Conservation (phyloP, 92 coral and sea anemone genomes). For the Chrysogorgia sp. region DNA sequence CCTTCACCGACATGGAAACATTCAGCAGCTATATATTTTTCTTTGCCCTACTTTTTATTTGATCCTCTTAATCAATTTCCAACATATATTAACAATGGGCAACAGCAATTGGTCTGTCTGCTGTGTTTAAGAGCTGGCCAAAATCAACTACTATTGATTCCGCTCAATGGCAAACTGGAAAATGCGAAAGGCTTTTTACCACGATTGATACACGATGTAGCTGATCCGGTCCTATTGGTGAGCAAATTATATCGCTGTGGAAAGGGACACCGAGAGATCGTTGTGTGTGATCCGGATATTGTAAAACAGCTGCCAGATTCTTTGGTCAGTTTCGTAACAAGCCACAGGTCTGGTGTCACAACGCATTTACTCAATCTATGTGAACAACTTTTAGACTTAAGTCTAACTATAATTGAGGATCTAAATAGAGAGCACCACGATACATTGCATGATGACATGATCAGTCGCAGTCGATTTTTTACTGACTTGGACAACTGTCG, state of each 20-base stretch:
- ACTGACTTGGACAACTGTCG: not conserved
- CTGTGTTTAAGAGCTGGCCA: not conserved
- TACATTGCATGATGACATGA: not conserved
- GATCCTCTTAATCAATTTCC: constrained; percentile 21
- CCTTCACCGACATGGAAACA: not conserved
- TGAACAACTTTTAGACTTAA: constrained; percentile 11
- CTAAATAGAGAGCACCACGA: not conserved
- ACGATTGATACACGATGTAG: constrained; percentile 32
- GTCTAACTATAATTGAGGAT: not conserved
- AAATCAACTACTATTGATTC: not conserved
- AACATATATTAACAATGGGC: not conserved
- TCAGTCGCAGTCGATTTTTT: not conserved
- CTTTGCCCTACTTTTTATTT: not conserved
- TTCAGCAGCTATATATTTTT: not conserved
- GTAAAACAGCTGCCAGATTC: constrained; percentile 36
- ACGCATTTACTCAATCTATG: not conserved
- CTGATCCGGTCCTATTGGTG: constrained; percentile 13
- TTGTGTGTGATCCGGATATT: constrained; percentile 38
- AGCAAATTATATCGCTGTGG: constrained; percentile 38
- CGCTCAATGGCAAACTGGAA: constrained; percentile 37
- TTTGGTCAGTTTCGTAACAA: constrained; percentile 11
- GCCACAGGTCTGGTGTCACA: constrained; percentile 1
- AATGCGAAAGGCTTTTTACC: constrained; percentile 15
- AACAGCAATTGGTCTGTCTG: not conserved
- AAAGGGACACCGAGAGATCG: constrained; percentile 33